Conservation (phyloP, 2,797 vertebrate genomes). For the Avahi laniger region DNA sequence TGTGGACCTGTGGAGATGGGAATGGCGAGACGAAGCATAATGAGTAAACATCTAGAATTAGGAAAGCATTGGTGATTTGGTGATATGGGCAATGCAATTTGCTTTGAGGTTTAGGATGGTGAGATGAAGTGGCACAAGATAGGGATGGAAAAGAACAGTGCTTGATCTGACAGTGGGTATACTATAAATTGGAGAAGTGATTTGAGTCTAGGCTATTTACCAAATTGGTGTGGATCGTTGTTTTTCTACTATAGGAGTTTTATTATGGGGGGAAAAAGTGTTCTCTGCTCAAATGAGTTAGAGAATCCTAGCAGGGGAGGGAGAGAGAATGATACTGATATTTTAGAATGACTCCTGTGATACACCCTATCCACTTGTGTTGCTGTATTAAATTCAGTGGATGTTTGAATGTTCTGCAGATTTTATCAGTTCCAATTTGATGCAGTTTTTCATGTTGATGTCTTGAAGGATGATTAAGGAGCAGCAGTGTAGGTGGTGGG, state of each 20-base stretch:
- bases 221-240: neutral
- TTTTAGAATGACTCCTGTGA: constrained; percentile 11
- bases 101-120: neutral
- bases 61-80: neutral
- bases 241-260: neutral
- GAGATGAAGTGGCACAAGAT: neutral
- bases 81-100: neutral
- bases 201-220: neutral
- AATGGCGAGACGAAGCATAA: neutral
- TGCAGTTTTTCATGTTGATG: neutral
- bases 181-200: neutral
- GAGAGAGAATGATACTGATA: neutral
- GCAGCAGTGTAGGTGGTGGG: neutral
- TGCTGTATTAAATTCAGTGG: neutral
- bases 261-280: neutral
- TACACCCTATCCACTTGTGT: neutral
- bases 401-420: neutral
- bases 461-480: neutral
- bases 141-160: neutral
- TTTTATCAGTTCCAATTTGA: constrained; percentile 23
- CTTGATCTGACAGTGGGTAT: neutral
- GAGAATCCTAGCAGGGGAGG: neutral
- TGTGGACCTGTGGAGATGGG: neutral
- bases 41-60: neutral
- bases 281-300: neutral